phyloP scores from a whole-genome alignment of 2,113 vertebrate genomes.

The Hystrix cristata region DNA sequence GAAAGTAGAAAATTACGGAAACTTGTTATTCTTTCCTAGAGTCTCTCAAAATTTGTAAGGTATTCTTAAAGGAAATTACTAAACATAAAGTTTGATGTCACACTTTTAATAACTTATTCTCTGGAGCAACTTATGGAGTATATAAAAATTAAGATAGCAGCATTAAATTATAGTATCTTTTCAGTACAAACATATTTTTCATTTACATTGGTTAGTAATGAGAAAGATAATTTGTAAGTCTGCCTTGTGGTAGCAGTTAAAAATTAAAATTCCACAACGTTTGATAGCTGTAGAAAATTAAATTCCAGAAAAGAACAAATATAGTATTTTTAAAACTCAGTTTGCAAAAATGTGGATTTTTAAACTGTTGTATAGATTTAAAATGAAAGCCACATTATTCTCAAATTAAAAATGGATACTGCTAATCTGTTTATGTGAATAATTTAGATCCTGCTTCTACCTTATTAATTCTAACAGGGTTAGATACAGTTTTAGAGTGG shows the following conservation, averaged over 20 bases:
- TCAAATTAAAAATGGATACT: slow-evolving; percentile 31
- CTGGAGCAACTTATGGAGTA: not conserved
- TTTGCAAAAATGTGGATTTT: slow-evolving; percentile 25
- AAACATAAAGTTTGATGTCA: not conserved
- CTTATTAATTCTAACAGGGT: not conserved
- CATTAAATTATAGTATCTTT: not conserved
- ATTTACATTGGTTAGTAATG: not conserved
- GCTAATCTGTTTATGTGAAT: not conserved
- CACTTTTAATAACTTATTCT: not conserved
- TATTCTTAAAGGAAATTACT: slow-evolving; percentile 3
- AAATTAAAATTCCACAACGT: slow-evolving; percentile 3
- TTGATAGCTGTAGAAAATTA: not conserved
- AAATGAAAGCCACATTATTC: not conserved
- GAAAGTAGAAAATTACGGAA: slow-evolving; percentile 32
- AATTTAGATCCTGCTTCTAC: not conserved
- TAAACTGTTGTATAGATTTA: not conserved
- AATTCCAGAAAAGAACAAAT: not conserved
- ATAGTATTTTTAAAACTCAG: not conserved
- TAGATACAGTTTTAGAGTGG: not conserved
- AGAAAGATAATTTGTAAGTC: not conserved
- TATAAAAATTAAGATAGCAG: not conserved
- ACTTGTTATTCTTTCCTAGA: not conserved
- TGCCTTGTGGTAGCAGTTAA: not conserved
- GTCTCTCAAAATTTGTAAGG: not conserved
- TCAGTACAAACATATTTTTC: not conserved